A percentile compares a stretch with the other conserved stretches of the same genome.
phyloP scores from a whole-genome alignment of 2,888 invertebrate species.

The Agelastica alni region DNA sequence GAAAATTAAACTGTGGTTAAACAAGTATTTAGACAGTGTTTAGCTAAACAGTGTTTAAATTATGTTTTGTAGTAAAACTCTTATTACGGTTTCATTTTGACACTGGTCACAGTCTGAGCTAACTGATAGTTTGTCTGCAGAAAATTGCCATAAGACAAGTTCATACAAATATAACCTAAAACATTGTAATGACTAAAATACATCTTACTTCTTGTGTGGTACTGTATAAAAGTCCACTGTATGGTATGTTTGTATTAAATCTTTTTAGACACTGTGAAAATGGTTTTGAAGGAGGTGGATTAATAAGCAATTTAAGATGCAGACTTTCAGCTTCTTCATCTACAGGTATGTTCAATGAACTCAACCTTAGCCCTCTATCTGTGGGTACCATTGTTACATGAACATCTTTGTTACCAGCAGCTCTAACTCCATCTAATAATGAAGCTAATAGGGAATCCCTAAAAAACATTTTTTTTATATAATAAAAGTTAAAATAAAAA shows the following conservation, averaged over 20 bases:
- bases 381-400: constrained; percentile 88
- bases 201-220: constrained; percentile 92
- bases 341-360: constrained; percentile 86
- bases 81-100: too few relatives aligned
- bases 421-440: constrained; percentile 92
- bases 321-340: constrained; percentile 97
- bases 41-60: too few relatives aligned
- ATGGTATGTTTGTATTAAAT: constrained; percentile 97
- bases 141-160: too few relatives aligned
- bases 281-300: constrained; percentile 66
- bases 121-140: too few relatives aligned
- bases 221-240: constrained; percentile 95
- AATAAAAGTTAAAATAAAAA: constrained; percentile 10
- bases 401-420: constrained; percentile 95
- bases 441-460: constrained; percentile 96
- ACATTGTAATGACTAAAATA: too few relatives aligned
- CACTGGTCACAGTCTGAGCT: too few relatives aligned
- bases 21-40: too few relatives aligned
- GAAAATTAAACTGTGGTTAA: too few relatives aligned
- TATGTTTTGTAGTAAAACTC: too few relatives aligned
- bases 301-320: constrained; percentile 79
- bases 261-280: constrained; percentile 85
- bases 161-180: too few relatives aligned
- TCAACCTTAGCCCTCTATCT: constrained; percentile 83
- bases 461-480: constrained; percentile 31